phyloP scores from a whole-genome alignment of 2,888 invertebrate species.

The Clunio marinus region DNA sequence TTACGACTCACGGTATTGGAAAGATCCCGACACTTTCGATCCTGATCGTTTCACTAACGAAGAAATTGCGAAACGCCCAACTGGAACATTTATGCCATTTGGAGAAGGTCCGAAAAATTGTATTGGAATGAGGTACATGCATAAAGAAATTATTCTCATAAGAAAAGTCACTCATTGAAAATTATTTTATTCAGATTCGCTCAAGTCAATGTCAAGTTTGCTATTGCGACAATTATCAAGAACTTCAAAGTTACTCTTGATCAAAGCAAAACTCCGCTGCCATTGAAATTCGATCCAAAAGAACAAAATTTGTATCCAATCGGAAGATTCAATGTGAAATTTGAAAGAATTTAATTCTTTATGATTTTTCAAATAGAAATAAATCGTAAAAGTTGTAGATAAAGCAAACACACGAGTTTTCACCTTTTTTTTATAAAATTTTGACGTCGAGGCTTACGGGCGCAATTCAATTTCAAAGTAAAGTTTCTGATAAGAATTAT shows the following conservation, averaged over 20 bases:
- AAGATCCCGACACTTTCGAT: conserved; percentile 31
- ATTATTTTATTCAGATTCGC: conserved; percentile 38
- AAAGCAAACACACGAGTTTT: too few species aligned
- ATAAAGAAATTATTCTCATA: neutral
- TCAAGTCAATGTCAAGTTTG: conserved; percentile 40
- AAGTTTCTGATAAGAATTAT: too few species aligned
- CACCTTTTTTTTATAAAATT: too few species aligned
- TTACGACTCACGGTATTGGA: conserved; percentile 31
- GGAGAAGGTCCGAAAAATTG: conserved; percentile 33
- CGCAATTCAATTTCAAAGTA: too few species aligned
- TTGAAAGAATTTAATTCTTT: conserved; percentile 30
- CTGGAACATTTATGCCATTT: conserved; percentile 11
- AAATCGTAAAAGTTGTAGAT: too few species aligned
- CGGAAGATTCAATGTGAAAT: conserved; percentile 23
- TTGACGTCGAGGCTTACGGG: too few species aligned
- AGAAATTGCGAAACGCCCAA: conserved; percentile 7
- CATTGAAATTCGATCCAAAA: conserved; percentile 13
- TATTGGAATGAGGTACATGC: conserved; percentile 18
- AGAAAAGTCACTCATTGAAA: neutral
- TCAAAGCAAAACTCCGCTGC: conserved; percentile 13
- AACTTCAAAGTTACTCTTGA: conserved; percentile 38
- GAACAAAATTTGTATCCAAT: neutral
- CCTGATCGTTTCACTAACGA: conserved; percentile 29
- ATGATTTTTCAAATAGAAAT: too few species aligned
- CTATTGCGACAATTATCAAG: conserved; percentile 35